Conservation (phyloP, 2,113 vertebrate species). For the Pachyramphus minor region DNA sequence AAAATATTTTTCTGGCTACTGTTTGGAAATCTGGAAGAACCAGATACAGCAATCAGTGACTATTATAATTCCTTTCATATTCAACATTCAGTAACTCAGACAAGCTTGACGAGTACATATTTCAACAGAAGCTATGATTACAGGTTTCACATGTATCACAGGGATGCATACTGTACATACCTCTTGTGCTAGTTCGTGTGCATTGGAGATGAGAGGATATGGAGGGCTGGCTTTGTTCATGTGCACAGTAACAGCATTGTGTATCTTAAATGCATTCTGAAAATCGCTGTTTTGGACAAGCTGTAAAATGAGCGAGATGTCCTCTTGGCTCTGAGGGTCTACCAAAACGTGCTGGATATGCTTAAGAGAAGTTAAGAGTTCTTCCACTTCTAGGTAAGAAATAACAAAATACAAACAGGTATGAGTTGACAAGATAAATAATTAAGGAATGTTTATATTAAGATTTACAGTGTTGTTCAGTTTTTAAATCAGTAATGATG, state of each 20-base stretch:
- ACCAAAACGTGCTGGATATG: conserved; percentile 81
- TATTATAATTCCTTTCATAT: not conserved
- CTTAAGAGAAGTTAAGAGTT: conserved; percentile 85
- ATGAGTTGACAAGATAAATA: not conserved
- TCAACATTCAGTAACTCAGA: not conserved
- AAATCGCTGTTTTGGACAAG: conserved; percentile 88
- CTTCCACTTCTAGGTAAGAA: conserved; percentile 83
- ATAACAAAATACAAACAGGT: conserved; percentile 53
- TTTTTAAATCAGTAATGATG: not conserved
- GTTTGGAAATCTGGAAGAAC: not conserved
- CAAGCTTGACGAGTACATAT: conserved; percentile 9
- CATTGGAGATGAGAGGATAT: conserved; percentile 84
- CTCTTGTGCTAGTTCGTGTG: conserved; percentile 89
- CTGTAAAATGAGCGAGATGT: conserved; percentile 84
- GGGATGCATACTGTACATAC: conserved; percentile 75
- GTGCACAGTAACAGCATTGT: conserved; percentile 84
- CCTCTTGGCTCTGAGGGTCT: conserved; percentile 92
- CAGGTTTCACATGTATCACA: not conserved
- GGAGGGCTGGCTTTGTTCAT: conserved; percentile 85
- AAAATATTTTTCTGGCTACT: not conserved
- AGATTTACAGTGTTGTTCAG: not conserved
- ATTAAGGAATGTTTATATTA: not conserved
- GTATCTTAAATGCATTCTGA: conserved; percentile 87
- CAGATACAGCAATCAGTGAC: not conserved
- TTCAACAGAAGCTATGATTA: conserved; percentile 43